Percentiles rank a stretch among this genome's conserved stretches.
These are phyloP conservation scores for Onychostruthus taczanowskii DNA, from an alignment of 2,113 vertebrate genomes.

Conservation along the genomic window DNA sequence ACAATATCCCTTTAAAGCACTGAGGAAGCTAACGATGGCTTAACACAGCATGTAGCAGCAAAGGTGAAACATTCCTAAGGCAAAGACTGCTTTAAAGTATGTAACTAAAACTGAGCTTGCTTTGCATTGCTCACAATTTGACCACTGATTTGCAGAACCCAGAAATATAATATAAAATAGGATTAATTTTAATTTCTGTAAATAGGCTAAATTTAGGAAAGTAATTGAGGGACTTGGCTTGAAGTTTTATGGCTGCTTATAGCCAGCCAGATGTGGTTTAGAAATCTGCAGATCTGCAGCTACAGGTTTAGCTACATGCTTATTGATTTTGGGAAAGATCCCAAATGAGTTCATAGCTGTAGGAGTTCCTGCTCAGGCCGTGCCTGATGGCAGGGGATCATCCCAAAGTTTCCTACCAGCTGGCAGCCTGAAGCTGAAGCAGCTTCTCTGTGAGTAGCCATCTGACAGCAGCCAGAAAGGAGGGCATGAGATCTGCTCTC, in stretches of 20 bases:
- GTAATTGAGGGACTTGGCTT: background rate
- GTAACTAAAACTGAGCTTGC: background rate
- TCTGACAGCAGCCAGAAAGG: background rate
- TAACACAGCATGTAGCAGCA: rapidly evolving
- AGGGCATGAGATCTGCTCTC: background rate
- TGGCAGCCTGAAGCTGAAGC: background rate
- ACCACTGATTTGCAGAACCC: background rate
- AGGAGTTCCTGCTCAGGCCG: background rate
- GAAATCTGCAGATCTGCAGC: background rate
- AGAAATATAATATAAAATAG: background rate
- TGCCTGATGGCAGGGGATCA: background rate
- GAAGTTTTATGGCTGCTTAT: background rate
- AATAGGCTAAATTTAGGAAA: background rate
- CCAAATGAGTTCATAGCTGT: background rate
- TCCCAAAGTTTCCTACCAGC: background rate
- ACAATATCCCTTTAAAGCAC: background rate
- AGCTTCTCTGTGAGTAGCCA: background rate
- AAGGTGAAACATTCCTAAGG: background rate
- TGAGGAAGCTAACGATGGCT: background rate
- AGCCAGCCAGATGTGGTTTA: background rate
- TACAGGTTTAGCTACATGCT: background rate
- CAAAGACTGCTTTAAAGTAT: background rate
- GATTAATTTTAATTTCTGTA: background rate
- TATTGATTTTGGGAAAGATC: background rate
- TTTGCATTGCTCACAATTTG: background rate